Percentiles rank a stretch among this genome's conserved stretches.
These are phyloP conservation scores for Hemibagrus guttatus DNA, from an alignment of 2,797 vertebrate genomes.

Conservation along the genomic window DNA sequence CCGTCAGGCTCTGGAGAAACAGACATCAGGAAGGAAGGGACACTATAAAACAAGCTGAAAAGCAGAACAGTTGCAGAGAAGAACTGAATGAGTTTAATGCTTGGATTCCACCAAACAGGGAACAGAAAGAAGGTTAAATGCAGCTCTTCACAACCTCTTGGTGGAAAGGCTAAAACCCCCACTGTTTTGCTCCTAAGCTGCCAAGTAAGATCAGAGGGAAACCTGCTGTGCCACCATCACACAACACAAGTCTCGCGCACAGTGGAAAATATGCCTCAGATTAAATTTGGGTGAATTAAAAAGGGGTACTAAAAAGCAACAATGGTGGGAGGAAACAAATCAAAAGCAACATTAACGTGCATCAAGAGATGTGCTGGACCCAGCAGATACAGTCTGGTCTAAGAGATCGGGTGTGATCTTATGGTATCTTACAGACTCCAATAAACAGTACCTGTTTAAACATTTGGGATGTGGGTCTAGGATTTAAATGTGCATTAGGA, in stretches of 20 bases:
- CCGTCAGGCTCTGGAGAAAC: not conserved
- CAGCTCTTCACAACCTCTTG: constrained; percentile 29
- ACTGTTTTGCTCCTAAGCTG: constrained; percentile 41
- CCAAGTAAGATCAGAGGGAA: constrained; percentile 53
- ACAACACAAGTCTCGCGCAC: constrained; percentile 25
- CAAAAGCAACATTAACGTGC: constrained; percentile 39
- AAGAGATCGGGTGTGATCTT: not conserved
- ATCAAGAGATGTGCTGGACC: constrained; percentile 11
- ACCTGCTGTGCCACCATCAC: constrained; percentile 50
- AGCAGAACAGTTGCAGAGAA: not conserved
- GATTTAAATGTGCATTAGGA: not conserved
- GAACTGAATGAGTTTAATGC: constrained; percentile 11
- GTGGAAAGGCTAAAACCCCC: constrained; percentile 43
- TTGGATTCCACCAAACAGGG: constrained; percentile 22
- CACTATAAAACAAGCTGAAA: not conserved
- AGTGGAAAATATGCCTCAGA: constrained; percentile 51
- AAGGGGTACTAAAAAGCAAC: constrained; percentile 37
- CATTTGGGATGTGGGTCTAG: not conserved
- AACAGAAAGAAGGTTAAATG: constrained; percentile 19
- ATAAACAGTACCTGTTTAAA: not conserved
- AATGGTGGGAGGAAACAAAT: constrained; percentile 12
- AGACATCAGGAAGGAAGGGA: not conserved
- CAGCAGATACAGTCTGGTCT: constrained; percentile 4
- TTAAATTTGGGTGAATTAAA: constrained; percentile 50
- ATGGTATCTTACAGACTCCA: not conserved